These are phyloP conservation scores for Hepsetus odoe DNA, from an alignment of 2,113 vertebrate species.

Conservation along the genomic window DNA sequence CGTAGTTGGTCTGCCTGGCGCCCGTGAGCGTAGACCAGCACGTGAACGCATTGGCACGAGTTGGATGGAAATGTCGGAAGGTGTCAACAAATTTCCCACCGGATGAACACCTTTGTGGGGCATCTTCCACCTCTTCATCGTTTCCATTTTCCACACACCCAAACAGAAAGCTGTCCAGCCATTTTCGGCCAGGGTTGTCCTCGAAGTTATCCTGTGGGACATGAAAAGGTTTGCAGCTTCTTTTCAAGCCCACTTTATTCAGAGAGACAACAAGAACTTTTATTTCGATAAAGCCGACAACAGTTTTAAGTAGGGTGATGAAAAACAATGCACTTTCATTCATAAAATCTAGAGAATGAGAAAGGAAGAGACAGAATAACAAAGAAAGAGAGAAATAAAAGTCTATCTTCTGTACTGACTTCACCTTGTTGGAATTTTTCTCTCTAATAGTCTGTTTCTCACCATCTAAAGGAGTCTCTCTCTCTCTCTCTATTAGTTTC, in stretches of 20 bases:
- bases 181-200: conserved; percentile 83
- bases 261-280: background rate
- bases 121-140: background rate
- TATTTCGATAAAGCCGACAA: background rate
- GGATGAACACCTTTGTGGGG: background rate
- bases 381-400: too few species aligned
- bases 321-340: too few species aligned
- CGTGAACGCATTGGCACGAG: conserved; percentile 80
- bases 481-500: too few species aligned
- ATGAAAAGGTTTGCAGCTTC: conserved; percentile 37
- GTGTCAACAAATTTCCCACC: conserved; percentile 80
- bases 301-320: background rate
- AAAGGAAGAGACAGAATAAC: too few species aligned
- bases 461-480: too few species aligned
- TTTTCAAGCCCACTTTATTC: background rate
- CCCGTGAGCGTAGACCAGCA: conserved; percentile 85
- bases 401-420: too few species aligned
- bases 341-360: too few species aligned
- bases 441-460: too few species aligned
- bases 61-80: conserved; percentile 84
- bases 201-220: conserved; percentile 75
- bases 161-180: conserved; percentile 74
- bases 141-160: conserved; percentile 11
- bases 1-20: conserved; percentile 86
- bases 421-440: too few species aligned